Evolutionary conservation across 1,140 invertebrate species (phyloP).

Genomic region (Drosophila tsacasi): DNA sequence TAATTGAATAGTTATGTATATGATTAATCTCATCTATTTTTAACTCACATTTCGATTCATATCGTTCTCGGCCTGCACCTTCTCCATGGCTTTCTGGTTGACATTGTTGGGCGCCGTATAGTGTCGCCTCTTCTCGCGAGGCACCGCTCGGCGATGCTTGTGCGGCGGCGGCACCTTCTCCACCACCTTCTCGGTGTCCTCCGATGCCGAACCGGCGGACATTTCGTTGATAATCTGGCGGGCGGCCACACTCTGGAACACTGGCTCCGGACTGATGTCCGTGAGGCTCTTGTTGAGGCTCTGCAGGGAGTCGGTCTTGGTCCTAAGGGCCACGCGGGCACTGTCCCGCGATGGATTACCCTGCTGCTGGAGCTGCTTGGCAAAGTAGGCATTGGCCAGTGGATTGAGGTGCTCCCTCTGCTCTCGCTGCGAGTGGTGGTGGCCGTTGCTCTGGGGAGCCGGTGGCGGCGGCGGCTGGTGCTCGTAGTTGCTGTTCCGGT

Average conservation of each 20-base stretch:
- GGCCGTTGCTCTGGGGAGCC: conserved; percentile 63
- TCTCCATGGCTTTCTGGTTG: conserved; percentile 87
- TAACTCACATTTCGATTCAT: conserved; percentile 87
- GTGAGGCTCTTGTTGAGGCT: conserved; percentile 84
- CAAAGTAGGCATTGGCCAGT: conserved; percentile 81
- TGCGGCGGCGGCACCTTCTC: conserved; percentile 84
- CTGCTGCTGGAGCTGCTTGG: conserved; percentile 79
- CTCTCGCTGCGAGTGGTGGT: conserved; percentile 53
- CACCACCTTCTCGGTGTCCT: conserved; percentile 82
- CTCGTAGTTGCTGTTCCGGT: conserved; percentile 81
- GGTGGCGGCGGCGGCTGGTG: conserved; percentile 72
- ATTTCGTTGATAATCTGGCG: conserved; percentile 94
- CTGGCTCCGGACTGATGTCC: conserved; percentile 86
- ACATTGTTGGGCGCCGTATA: conserved; percentile 93
- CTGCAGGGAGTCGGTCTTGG: conserved; percentile 84
- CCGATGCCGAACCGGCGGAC: conserved; percentile 86
- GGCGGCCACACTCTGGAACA: conserved; percentile 94
- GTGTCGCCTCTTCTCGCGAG: conserved; percentile 93
- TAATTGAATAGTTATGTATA: neutral
- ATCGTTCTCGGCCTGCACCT: conserved; percentile 86
- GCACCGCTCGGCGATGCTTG: conserved; percentile 88
- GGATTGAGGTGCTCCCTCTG: conserved; percentile 78
- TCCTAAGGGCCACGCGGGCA: conserved; percentile 69
- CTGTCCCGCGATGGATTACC: conserved; percentile 69
- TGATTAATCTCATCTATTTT: neutral